Percentiles rank a stretch among this genome's conserved stretches.
Conservation (phyloP, 1,140 invertebrate species). For the Epicauta chinensis region DNA sequence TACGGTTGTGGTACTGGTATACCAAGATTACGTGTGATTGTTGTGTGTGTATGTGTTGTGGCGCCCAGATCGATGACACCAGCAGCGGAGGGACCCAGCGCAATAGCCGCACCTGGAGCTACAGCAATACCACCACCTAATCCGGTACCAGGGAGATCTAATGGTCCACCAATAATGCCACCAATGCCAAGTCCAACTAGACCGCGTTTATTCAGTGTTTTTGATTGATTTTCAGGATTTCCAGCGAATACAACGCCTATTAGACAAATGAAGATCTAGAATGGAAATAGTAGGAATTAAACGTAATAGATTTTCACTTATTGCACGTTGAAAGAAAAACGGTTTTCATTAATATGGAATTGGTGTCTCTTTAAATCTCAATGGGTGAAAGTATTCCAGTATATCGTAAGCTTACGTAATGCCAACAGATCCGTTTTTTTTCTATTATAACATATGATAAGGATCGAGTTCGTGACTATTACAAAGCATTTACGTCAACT, state of each 20-base stretch:
- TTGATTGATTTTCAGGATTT: constrained; percentile 14
- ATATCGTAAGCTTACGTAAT: too few species aligned
- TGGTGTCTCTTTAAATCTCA: background rate
- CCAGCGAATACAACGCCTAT: constrained; percentile 22
- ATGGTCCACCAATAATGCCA: constrained; percentile 7
- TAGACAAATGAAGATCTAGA: constrained; percentile 28
- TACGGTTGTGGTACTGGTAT: constrained; percentile 29
- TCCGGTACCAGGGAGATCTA: constrained; percentile 3
- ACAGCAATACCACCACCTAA: background rate
- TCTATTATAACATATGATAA: too few species aligned
- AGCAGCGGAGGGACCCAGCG: constrained; percentile 13
- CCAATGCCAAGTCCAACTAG: constrained; percentile 32
- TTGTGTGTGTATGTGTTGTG: constrained; percentile 34
- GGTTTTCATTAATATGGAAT: background rate
- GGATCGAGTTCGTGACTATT: too few species aligned
- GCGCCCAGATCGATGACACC: constrained; percentile 17
- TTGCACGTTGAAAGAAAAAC: too few species aligned
- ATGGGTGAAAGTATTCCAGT: constrained; percentile 3
- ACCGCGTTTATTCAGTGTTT: constrained; percentile 33
- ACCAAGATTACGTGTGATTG: constrained; percentile 32
- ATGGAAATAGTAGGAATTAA: too few species aligned
- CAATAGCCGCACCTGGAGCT: constrained; percentile 1
- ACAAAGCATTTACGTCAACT: too few species aligned
- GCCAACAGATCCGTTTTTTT: too few species aligned
- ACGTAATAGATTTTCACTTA: too few species aligned